Evolutionary conservation across 2,113 vertebrate species (phyloP).

Genomic region (Erpornis zantholeuca): DNA sequence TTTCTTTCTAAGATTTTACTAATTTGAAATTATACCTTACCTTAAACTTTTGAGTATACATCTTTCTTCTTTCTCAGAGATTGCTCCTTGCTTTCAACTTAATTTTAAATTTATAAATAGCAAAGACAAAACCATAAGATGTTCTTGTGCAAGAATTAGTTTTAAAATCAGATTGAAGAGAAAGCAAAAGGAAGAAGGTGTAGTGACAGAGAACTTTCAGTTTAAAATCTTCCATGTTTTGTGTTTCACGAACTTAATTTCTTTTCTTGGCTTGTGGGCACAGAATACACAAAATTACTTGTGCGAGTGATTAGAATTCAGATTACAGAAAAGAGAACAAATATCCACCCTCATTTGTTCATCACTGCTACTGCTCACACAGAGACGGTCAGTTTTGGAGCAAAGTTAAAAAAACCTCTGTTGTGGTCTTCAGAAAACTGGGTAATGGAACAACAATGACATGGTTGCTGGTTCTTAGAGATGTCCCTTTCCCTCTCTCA

Average conservation of each 20-base stretch:
- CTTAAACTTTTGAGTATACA: not conserved
- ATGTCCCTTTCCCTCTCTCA: not conserved
- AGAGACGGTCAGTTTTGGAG: not conserved
- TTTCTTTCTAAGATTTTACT: not conserved
- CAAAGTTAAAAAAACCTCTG: not conserved
- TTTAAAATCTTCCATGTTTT: not conserved
- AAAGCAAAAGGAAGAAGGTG: not conserved
- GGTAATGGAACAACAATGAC: not conserved
- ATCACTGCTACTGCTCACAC: not conserved
- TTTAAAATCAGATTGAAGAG: not conserved
- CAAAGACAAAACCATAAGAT: not conserved
- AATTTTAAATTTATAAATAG: not conserved
- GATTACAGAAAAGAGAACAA: not conserved
- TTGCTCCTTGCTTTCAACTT: not conserved
- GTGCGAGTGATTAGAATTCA: not conserved
- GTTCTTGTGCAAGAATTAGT: not conserved
- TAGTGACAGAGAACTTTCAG: not conserved
- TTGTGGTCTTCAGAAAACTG: not conserved
- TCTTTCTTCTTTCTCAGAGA: not conserved
- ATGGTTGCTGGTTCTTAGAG: not conserved
- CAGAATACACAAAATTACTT: not conserved
- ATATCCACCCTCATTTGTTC: not conserved
- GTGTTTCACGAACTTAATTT: not conserved
- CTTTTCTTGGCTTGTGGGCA: not conserved
- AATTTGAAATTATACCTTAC: not conserved